Evolutionary conservation across 2,888 invertebrate species (phyloP), one percentile per base, ranked within the genome.

Genomic region (Rhimphoctona megacephalus): DNA sequence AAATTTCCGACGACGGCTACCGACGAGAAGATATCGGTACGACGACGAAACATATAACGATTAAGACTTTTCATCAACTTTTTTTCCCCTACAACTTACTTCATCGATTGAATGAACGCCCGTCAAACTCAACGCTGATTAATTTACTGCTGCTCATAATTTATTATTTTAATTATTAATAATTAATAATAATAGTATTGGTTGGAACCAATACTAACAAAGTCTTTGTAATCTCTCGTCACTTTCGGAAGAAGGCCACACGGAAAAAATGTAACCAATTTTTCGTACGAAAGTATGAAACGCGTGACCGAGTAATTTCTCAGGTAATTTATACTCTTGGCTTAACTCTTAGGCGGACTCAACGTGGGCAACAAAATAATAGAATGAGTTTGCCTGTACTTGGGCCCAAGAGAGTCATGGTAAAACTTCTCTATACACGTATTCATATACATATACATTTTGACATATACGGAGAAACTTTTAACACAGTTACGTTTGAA

Each of bases 41-140:
- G 19, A 46, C n/a, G 67, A 57, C 43, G 39, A 78, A 69, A 46
- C 17, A 43, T 70, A 54, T 22, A 61, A n/a, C 79, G 79, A 80
- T 61, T 25, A 78, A 78, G 57, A 78, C 52, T 78, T 67, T 69
- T 67, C 67, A 22, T 19, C 54, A 3, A 54, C 54, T 54, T 36
- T 46, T 72, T 52, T 54, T 49, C 36, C 4, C 1, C n/a, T 22
- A n/a, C 22, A 2, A 39, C 19, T 8, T 57, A 39, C 43, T 22
- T 36, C n/a, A 22, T 57, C 74, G 17, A 61, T 33, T n/a, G 49
- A 49, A 54, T 14, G 22, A 39, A 1, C 8, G 25, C 25, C n/a
- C n/a, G n/a, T 72, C n/a, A 25, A 22, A 33, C 9, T 1, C 7
- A 36, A 17, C 54, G n/a, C n/a, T 30, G 36, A 73, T 36, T 33